These are phyloP conservation scores for Penaeus vannamei DNA, from an alignment of 1,140 invertebrate genomes.

Conservation along the genomic window DNA sequence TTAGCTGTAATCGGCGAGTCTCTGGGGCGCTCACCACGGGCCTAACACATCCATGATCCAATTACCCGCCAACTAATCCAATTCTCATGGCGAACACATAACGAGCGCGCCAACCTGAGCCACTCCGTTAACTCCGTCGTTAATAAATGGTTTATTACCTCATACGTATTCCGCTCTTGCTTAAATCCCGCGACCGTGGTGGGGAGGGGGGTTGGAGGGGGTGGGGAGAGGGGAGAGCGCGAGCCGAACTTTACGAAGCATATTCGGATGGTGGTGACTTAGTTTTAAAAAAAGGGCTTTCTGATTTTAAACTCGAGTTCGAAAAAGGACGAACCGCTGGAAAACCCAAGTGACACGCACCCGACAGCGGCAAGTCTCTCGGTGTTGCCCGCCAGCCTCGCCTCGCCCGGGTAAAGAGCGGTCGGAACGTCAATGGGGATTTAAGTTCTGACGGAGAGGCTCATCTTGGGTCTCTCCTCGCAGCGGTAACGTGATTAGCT, in stretches of 20 bases:
- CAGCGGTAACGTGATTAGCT: conserved; percentile 53
- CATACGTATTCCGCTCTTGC: neutral
- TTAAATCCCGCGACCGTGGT: neutral
- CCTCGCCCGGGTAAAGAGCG: conserved; percentile 20
- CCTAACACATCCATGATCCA: conserved; percentile 55
- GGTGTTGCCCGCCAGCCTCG: neutral
- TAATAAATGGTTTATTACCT: conserved; percentile 35
- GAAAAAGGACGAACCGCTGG: no score
- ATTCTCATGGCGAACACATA: conserved; percentile 55
- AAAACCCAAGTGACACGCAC: no score
- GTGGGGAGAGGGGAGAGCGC: neutral
- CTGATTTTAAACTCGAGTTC: no score
- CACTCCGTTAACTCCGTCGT: conserved; percentile 1
- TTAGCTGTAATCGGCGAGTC: conserved; percentile 53
- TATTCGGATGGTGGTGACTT: no score
- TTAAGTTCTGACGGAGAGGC: conserved; percentile 53
- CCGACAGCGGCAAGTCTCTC: no score
- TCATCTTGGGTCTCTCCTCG: conserved; percentile 54
- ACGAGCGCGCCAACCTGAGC: conserved; percentile 49
- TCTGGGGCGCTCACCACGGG: conserved; percentile 54
- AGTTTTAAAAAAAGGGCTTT: no score
- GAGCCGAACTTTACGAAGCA: neutral
- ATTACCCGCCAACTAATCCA: conserved; percentile 54
- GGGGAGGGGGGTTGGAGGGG: neutral
- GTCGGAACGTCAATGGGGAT: conserved; percentile 47